These are phyloP conservation scores for Rhinoptilus africanus DNA, from an alignment of 2,113 vertebrate genomes.

Conservation along the genomic window DNA sequence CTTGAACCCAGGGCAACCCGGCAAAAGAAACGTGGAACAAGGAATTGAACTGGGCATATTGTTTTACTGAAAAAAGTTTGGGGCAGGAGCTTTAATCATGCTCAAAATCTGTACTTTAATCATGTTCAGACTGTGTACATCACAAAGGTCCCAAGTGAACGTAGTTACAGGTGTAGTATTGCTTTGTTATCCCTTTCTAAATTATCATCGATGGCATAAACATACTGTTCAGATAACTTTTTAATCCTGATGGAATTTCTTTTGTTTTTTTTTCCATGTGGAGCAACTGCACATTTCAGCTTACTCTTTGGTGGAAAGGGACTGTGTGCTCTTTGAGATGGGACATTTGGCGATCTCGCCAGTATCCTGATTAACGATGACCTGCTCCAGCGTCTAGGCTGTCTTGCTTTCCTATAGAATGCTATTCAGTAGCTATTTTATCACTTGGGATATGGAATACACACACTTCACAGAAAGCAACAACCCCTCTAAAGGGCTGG, in stretches of 20 bases:
- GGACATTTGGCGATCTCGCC: background rate
- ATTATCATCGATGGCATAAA: background rate
- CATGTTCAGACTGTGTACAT: background rate
- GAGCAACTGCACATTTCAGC: background rate
- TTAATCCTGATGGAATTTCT: background rate
- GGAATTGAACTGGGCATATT: background rate
- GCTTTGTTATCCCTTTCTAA: background rate
- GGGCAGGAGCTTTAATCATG: background rate
- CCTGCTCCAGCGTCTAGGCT: background rate
- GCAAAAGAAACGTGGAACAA: background rate
- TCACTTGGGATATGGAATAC: background rate
- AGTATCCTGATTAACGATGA: too few relatives aligned
- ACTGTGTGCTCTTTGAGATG: too few relatives aligned
- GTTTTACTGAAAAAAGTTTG: background rate
- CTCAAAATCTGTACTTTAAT: too few relatives aligned
- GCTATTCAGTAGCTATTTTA: background rate
- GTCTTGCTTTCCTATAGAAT: background rate
- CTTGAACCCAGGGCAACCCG: background rate
- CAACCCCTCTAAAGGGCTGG: background rate
- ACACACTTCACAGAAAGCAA: background rate
- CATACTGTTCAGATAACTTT: background rate
- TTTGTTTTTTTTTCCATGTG: background rate
- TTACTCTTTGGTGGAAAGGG: background rate
- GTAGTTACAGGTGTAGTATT: rapidly evolving
- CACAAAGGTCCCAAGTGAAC: background rate